Evolutionary conservation across 2,888 invertebrate genomes (phyloP).

Genomic region (Eupithecia pulchellata): DNA sequence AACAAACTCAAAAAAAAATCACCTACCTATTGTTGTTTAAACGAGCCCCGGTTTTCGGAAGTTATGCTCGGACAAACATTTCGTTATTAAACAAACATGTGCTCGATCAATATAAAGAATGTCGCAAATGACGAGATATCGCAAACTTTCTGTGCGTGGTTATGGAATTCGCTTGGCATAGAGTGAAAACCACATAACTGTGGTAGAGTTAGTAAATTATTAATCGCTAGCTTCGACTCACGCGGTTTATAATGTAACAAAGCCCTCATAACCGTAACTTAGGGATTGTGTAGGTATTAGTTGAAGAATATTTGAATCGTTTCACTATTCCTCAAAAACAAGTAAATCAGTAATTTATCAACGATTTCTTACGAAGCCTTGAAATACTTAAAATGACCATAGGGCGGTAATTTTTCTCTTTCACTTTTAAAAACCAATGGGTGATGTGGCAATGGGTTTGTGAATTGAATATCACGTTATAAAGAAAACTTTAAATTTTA

Average conservation of each 20-base stretch:
- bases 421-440: background rate
- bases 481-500: background rate
- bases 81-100: background rate
- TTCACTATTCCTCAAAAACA: background rate
- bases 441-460: background rate
- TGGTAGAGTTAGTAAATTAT: background rate
- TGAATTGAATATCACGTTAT: background rate
- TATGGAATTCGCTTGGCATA: slow-evolving; percentile 8
- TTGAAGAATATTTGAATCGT: background rate
- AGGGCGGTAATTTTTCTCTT: too few relatives aligned
- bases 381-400: background rate
- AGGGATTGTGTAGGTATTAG: background rate
- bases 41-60: background rate
- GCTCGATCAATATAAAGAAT: background rate
- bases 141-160: slow-evolving; percentile 1
- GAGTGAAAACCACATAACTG: background rate
- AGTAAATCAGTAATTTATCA: background rate
- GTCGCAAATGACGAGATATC: slow-evolving; percentile 6
- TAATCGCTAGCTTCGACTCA: background rate
- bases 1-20: background rate
- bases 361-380: background rate
- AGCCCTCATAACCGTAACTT: background rate
- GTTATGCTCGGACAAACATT: background rate
- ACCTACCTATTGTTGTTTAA: too few relatives aligned
- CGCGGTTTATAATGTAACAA: background rate